Evolutionary conservation across 35 echinoderm and acorn worm genomes (phyloP).

Genomic region (Chiridota heheva): DNA sequence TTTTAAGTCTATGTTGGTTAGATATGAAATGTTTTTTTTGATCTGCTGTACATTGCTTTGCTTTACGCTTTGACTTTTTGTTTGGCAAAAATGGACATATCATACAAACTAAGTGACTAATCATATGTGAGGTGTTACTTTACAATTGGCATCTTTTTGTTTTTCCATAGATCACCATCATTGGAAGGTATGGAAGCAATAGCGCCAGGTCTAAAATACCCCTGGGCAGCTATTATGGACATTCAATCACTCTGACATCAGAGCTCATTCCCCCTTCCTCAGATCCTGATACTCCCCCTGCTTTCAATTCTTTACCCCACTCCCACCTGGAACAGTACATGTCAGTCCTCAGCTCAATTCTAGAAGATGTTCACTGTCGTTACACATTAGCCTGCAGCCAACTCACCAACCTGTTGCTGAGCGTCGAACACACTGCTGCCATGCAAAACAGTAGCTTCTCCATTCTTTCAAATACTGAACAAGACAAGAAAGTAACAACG

Average conservation of each 20-base stretch:
- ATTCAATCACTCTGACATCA: constrained; percentile 51
- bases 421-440: constrained; percentile 15
- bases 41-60: too few relatives aligned
- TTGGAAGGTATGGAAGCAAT: constrained; percentile 93
- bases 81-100: too few relatives aligned
- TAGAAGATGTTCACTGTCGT: constrained; percentile 86
- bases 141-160: too few relatives aligned
- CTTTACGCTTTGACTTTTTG: too few relatives aligned
- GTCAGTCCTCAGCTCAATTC: constrained; percentile 53
- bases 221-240: constrained; percentile 90
- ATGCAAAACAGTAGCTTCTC: neutral
- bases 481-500: neutral
- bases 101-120: too few relatives aligned
- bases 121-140: too few relatives aligned
- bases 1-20: too few relatives aligned
- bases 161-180: constrained; percentile 80
- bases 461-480: too few relatives aligned
- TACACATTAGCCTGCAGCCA: constrained; percentile 69
- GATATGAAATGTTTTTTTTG: too few relatives aligned
- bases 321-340: constrained; percentile 71
- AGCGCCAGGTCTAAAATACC: constrained; percentile 90
- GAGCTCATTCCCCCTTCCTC: constrained; percentile 26
- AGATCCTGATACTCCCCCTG: constrained; percentile 34
- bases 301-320: constrained; percentile 25
- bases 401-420: constrained; percentile 53